These are phyloP conservation scores for Orchesella flavescens DNA, from an alignment of 2,888 invertebrate genomes.

Conservation along the genomic window DNA sequence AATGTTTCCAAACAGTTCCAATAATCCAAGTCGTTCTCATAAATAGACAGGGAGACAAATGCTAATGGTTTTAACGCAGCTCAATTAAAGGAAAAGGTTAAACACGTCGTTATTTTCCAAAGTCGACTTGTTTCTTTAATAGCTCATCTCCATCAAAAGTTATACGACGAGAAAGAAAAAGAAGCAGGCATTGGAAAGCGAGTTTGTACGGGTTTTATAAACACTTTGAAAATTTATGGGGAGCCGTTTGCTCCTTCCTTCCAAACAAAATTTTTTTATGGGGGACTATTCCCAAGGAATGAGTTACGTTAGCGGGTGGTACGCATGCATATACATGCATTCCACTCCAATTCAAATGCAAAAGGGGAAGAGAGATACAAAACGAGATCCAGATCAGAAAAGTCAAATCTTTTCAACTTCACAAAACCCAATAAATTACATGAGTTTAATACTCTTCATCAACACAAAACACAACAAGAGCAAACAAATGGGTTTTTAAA, in stretches of 20 bases:
- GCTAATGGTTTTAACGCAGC: too few species aligned
- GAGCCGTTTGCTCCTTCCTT: conserved; percentile 26
- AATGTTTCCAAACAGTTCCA: too few species aligned
- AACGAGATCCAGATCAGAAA: conserved; percentile 48
- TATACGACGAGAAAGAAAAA: too few species aligned
- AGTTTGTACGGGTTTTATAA: too few species aligned
- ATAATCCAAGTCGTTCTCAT: too few species aligned
- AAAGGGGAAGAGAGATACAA: not conserved
- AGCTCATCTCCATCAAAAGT: conserved; percentile 4
- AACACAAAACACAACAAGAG: not conserved
- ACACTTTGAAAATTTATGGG: conserved; percentile 42
- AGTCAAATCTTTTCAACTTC: conserved; percentile 29
- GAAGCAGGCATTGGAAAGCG: too few species aligned
- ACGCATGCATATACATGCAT: not conserved
- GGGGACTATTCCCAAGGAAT: not conserved
- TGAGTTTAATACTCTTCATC: not conserved
- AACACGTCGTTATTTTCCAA: conserved; percentile 3
- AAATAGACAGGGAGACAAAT: too few species aligned
- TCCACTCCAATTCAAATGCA: not conserved
- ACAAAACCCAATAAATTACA: conserved; percentile 26
- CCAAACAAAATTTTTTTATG: not conserved
- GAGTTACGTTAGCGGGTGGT: not conserved
- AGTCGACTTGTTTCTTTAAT: not conserved
- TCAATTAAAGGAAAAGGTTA: too few species aligned
- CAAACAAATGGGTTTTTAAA: not conserved